Evolutionary conservation across 2,888 invertebrate genomes (phyloP).

Genomic region (Chaitophorus viminalis): DNA sequence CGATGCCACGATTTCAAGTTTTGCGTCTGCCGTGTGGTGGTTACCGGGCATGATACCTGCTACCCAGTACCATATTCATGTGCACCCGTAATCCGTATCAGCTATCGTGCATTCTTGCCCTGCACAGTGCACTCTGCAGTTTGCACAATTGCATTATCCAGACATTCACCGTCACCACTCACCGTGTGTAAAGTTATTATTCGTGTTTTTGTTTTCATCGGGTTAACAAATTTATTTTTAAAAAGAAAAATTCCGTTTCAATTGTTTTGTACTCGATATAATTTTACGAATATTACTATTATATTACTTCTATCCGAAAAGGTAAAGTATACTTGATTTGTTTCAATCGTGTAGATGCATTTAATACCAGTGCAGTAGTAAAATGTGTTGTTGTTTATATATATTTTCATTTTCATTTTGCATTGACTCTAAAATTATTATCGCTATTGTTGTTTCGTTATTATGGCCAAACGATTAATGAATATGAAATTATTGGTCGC

Average conservation of each 20-base stretch:
- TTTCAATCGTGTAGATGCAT: not conserved
- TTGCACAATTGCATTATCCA: not conserved
- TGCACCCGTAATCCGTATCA: no score
- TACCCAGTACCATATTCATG: no score
- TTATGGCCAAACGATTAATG: not conserved
- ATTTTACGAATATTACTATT: slow-evolving; percentile 35
- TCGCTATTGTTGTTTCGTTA: not conserved
- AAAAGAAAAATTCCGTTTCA: slow-evolving; percentile 59
- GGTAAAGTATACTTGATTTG: slow-evolving; percentile 44
- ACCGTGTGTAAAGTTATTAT: not conserved
- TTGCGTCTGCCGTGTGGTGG: no score
- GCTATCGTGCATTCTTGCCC: no score
- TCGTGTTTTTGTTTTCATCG: slow-evolving; percentile 56
- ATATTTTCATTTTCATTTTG: not conserved
- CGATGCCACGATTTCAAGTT: no score
- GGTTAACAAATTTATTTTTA: slow-evolving; percentile 60
- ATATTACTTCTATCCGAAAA: slow-evolving; percentile 14
- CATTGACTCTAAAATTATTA: not conserved
- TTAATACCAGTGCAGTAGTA: not conserved
- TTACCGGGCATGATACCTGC: no score
- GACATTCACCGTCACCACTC: no score
- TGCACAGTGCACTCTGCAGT: no score
- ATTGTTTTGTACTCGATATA: slow-evolving; percentile 43
- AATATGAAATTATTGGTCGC: not conserved
- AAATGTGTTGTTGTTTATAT: no score